These are phyloP conservation scores for Hydractinia symbiolongicarpus DNA, from an alignment of 30 jellyfish, hydroid and myxozoan species.

Conservation along the genomic window DNA sequence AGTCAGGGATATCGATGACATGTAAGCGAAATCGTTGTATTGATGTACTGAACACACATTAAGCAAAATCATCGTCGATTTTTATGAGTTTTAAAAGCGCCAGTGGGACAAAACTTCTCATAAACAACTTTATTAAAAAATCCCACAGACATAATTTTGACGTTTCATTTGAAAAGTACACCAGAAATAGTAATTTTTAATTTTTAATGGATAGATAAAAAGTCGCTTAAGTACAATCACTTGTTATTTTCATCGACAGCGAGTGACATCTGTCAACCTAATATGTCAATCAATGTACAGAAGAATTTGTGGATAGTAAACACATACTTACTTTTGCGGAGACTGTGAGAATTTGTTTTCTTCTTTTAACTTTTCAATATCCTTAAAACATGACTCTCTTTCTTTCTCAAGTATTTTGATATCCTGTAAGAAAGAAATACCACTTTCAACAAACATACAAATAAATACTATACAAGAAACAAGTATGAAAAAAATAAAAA, in stretches of 20 bases:
- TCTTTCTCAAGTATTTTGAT: slow-evolving; percentile 29
- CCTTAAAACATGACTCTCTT: slow-evolving; percentile 46
- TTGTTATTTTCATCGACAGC: too few species aligned
- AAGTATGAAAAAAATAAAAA: neutral
- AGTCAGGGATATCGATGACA: too few species aligned
- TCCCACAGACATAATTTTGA: neutral
- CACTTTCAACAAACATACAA: neutral
- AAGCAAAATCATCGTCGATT: too few species aligned
- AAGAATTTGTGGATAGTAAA: neutral
- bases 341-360: slow-evolving; percentile 53
- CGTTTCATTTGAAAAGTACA: neutral
- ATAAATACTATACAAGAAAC: neutral
- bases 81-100: too few species aligned
- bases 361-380: slow-evolving; percentile 41
- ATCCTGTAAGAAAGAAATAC: slow-evolving; percentile 35
- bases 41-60: too few species aligned
- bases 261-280: too few species aligned
- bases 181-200: neutral
- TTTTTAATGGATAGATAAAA: neutral
- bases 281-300: too few species aligned
- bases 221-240: neutral
- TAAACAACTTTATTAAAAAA: too few species aligned
- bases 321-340: slow-evolving; percentile 66
- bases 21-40: too few species aligned
- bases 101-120: too few species aligned